Conservation (phyloP, 2,888 invertebrate genomes). For the Euzetes globulus region DNA sequence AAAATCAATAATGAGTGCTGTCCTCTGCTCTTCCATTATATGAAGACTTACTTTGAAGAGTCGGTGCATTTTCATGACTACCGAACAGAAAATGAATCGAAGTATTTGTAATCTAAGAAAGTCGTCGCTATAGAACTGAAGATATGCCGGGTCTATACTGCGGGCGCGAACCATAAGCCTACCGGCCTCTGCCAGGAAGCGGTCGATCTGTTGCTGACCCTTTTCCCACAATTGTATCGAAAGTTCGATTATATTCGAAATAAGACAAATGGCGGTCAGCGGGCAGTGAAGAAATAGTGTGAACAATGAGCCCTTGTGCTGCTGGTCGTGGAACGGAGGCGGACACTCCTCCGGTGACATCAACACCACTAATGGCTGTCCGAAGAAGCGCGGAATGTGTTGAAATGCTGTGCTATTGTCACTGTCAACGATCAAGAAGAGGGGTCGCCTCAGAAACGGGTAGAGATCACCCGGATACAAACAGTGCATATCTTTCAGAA, state of each 20-base stretch:
- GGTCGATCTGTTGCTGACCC: constrained; percentile 75
- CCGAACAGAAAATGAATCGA: constrained; percentile 88
- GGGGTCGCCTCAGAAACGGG: constrained; percentile 82
- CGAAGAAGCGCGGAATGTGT: constrained; percentile 82
- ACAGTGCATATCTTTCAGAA: constrained; percentile 44
- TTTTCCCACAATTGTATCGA: constrained; percentile 82
- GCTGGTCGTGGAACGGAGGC: constrained; percentile 61
- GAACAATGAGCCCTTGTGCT: constrained; percentile 74
- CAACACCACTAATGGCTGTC: constrained; percentile 81
- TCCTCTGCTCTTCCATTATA: no score
- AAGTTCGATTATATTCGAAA: constrained; percentile 77
- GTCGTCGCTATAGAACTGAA: constrained; percentile 90
- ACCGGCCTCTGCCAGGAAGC: constrained; percentile 80
- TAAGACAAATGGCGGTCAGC: constrained; percentile 79
- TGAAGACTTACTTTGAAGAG: constrained; percentile 54
- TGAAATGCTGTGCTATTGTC: constrained; percentile 60
- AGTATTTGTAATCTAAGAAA: constrained; percentile 79
- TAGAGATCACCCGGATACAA: constrained; percentile 87
- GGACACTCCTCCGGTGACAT: constrained; percentile 90
- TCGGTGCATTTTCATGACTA: constrained; percentile 77
- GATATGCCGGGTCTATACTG: constrained; percentile 55
- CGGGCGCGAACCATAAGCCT: constrained; percentile 68
- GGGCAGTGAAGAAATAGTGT: constrained; percentile 93
- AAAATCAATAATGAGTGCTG: constrained; percentile 1
- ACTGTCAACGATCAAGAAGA: constrained; percentile 89